Evolutionary conservation across 2,888 invertebrate species (phyloP), one percentile per base, ranked within the genome.

Genomic region (Idaea dimidiata): DNA sequence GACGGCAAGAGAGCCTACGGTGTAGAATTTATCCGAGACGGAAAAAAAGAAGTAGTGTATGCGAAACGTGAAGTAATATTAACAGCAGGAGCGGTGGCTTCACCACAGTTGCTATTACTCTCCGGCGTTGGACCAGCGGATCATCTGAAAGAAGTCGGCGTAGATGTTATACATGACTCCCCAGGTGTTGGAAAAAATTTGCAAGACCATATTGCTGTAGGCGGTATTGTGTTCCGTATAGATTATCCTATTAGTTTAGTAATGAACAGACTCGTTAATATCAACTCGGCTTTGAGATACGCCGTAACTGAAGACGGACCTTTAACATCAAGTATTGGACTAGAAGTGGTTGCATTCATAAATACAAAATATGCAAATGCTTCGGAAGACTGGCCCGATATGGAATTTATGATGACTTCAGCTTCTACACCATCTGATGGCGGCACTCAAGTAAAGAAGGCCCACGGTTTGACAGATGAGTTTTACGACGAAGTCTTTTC

Each of bases 101-200:
- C 97, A 0, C 98, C 99, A 0, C 99, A 99, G 76, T 83, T 99
- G 10, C 93, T 99, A 63, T 96, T 99, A 97, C 89, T 99, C 75
- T 95, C 95, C 33, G 99, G 99, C 0, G 89, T 99, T 2, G 98
- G 98, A 1, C 96, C 97, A 0, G 93, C 91, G 18, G 83, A 94
- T n/a, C 96, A 98, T 79, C 88, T 98, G 4, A 81, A 93, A 67
- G 94, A 96, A 70, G 93, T 96, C 10, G 96, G 96, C 0, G 93
- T 97, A 59, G 94, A 95, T 10, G 94, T 97, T 55, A 93, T 97
- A 5, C 94, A 94, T 43, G 95, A 97, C 85, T 93, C 95, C 53
- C 97, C 97, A 0, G 97, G 97, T 1, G 97, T 98, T 0, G 98
- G 98, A 0, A 94, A 94, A 79, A 98, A 98, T 84, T 91, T 98